phyloP scores from a whole-genome alignment of 2,888 invertebrate species.

The Crepidodera aurea region DNA sequence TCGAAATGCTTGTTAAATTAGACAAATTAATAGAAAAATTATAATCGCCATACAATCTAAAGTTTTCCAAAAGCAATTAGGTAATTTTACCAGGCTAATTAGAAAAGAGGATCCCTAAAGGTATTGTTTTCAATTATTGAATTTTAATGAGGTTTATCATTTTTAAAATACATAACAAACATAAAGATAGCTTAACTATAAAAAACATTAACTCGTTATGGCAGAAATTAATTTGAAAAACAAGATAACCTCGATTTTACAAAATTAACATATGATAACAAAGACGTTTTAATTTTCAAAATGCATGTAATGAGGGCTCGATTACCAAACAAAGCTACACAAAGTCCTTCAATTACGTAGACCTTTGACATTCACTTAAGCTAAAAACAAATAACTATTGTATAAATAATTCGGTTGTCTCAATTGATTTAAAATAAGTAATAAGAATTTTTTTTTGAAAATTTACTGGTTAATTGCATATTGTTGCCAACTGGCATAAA shows the following conservation, averaged over 20 bases:
- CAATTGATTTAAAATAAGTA: no score
- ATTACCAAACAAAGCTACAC: slow-evolving; percentile 1
- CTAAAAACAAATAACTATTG: slow-evolving; percentile 1
- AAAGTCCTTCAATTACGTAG: background rate
- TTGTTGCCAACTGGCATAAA: no score
- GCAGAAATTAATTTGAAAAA: no score
- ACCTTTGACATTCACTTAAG: background rate
- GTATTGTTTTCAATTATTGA: background rate
- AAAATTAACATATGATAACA: no score
- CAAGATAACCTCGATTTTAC: no score
- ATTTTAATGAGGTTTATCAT: background rate
- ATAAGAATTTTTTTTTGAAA: no score
- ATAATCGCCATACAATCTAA: no score
- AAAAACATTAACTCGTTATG: no score
- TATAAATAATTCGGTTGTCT: background rate
- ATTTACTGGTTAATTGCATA: no score
- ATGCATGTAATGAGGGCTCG: background rate
- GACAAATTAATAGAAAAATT: no score
- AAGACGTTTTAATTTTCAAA: background rate
- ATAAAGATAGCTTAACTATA: background rate
- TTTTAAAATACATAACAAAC: background rate
- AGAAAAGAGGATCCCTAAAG: background rate
- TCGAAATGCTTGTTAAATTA: no score
- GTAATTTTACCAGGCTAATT: background rate
- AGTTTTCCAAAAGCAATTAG: background rate